phyloP scores from a whole-genome alignment of 2,113 vertebrate genomes.

The Dromas ardeola region DNA sequence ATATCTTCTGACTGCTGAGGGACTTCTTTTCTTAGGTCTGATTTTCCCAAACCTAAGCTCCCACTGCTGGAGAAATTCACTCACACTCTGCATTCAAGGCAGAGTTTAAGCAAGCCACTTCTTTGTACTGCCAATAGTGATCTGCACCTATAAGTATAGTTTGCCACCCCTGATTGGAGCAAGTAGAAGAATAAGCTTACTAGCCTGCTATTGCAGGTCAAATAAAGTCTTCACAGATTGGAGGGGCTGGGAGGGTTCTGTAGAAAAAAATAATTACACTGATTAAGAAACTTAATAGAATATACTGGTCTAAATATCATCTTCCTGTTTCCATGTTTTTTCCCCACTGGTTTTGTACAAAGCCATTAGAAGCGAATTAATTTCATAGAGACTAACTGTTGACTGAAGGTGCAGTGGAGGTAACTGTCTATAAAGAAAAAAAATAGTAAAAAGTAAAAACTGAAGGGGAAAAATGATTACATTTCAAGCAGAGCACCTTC shows the following conservation, averaged over 20 bases:
- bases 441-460: neutral
- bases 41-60: neutral
- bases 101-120: neutral
- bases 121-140: neutral
- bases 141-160: neutral
- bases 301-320: neutral
- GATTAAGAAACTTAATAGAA: neutral
- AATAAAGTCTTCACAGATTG: neutral
- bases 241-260: neutral
- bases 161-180: neutral
- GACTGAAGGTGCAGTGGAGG: neutral
- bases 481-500: slow-evolving; percentile 29
- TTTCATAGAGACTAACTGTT: neutral
- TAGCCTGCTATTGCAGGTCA: neutral
- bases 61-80: neutral
- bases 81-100: neutral
- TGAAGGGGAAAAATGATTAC: neutral
- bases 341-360: neutral
- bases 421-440: neutral
- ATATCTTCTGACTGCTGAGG: neutral
- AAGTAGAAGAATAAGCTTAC: neutral
- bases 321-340: neutral
- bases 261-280: neutral
- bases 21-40: neutral
- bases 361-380: neutral